phyloP scores from a whole-genome alignment of 2,888 invertebrate species.

The Drosophila sordidula region DNA sequence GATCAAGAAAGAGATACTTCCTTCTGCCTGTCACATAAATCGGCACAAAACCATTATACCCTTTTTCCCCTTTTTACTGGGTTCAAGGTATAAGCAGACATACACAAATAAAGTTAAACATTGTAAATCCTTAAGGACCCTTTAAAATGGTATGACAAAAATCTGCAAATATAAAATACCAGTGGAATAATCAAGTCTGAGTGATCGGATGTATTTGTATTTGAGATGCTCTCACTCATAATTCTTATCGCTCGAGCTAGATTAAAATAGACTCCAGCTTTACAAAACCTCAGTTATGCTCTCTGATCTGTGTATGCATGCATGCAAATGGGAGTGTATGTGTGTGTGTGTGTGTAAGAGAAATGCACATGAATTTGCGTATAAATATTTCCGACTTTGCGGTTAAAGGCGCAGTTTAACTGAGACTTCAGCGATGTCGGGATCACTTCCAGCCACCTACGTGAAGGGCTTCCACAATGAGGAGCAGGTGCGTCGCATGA shows the following conservation, averaged over 20 bases:
- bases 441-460: conserved; percentile 86
- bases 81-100: too few species aligned
- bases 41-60: too few species aligned
- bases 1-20: too few species aligned
- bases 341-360: neutral
- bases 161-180: too few species aligned
- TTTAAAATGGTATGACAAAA: too few species aligned
- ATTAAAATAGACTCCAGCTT: neutral
- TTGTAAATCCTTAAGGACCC: too few species aligned
- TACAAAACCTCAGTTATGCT: neutral
- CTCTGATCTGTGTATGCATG: neutral
- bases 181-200: neutral
- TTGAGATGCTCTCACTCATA: neutral
- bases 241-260: conserved; percentile 8
- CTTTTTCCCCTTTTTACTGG: too few species aligned
- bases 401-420: conserved; percentile 7
- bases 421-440: conserved; percentile 41
- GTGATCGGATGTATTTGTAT: neutral
- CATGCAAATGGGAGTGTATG: neutral
- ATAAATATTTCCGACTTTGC: conserved; percentile 18
- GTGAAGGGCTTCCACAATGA: conserved; percentile 88
- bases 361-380: neutral
- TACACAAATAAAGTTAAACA: too few species aligned
- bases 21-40: too few species aligned
- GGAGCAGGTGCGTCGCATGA: conserved; percentile 88